Percentiles rank a stretch among this genome's conserved stretches.
phyloP scores from a whole-genome alignment of 2,797 vertebrate genomes.

The Sus cebifrons region DNA sequence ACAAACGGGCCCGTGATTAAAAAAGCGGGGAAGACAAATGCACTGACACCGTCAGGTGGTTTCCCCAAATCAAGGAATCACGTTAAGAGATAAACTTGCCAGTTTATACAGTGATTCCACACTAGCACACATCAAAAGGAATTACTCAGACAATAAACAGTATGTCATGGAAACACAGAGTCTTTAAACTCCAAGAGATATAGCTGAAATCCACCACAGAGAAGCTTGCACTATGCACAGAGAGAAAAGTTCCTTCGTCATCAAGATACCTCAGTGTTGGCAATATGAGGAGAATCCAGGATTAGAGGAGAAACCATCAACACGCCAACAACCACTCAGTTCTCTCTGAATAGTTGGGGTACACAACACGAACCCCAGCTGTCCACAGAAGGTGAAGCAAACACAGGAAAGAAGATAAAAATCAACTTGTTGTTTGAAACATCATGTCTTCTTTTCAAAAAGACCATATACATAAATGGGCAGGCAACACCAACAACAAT shows the following conservation, averaged over 20 bases:
- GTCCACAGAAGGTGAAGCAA: neutral
- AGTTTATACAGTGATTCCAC: neutral
- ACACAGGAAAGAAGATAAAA: constrained; percentile 10
- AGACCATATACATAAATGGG: neutral
- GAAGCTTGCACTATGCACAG: neutral
- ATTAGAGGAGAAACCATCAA: neutral
- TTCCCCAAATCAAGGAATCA: neutral
- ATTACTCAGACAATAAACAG: neutral
- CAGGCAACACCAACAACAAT: neutral
- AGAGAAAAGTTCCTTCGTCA: neutral
- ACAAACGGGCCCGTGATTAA: neutral
- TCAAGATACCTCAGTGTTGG: neutral
- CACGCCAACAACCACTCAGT: neutral
- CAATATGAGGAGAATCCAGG: neutral
- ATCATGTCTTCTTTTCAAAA: constrained; percentile 15
- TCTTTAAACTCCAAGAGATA: constrained; percentile 9
- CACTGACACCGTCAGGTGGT: neutral
- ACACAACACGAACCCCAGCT: neutral
- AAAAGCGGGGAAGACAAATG: neutral
- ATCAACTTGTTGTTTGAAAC: neutral
- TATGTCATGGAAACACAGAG: neutral
- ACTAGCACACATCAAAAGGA: neutral
- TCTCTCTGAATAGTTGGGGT: neutral
- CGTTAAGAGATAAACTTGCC: neutral
- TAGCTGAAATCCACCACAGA: neutral